Percentiles rank a stretch among this genome's conserved stretches.
Evolutionary conservation across 2,797 vertebrate genomes (phyloP).

Genomic region (Gila robusta): DNA sequence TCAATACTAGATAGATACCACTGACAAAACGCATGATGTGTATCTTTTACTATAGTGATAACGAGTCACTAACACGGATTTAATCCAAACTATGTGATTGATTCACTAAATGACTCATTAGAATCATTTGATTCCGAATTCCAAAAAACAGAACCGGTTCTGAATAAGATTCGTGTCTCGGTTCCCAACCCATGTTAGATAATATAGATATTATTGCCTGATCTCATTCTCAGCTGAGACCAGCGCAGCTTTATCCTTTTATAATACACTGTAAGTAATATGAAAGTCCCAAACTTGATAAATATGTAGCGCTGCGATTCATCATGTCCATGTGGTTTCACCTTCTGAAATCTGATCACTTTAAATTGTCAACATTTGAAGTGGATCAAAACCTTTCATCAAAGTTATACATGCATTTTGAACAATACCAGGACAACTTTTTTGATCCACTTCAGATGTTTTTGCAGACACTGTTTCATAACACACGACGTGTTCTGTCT

Average conservation of each 20-base stretch:
- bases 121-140: neutral
- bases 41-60: neutral
- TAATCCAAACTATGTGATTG: neutral
- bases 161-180: neutral
- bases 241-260: neutral
- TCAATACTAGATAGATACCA: neutral
- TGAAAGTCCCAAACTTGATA: too few species aligned
- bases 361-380: neutral
- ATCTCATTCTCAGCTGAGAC: neutral
- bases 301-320: neutral
- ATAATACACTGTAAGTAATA: too few species aligned
- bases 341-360: neutral
- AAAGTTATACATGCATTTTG: too few species aligned
- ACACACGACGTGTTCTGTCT: slow-evolving; percentile 14
- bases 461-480: neutral
- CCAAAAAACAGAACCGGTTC: neutral
- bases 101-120: neutral
- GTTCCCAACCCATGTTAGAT: neutral
- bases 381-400: too few species aligned
- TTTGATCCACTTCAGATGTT: too few species aligned
- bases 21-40: neutral
- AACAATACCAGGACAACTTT: too few species aligned
- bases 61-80: neutral
- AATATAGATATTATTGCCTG: neutral
- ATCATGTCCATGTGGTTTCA: neutral